Conservation (phyloP, 2,888 invertebrate genomes). For the Nephrotoma flavescens region DNA sequence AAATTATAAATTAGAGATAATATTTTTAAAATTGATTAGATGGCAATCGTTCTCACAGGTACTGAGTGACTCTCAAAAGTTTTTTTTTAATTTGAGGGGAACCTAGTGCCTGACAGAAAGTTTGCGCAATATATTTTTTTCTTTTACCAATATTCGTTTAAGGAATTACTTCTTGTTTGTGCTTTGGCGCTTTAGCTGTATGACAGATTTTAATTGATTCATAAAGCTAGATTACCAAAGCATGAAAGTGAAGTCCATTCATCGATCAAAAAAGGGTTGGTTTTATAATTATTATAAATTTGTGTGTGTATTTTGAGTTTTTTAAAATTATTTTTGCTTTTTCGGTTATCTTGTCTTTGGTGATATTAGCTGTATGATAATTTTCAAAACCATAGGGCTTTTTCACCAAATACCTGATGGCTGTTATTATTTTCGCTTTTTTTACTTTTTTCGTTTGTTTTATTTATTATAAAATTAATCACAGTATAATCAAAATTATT, state of each 20-base stretch:
- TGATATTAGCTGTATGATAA: conserved; percentile 59
- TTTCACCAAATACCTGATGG: conserved; percentile 52
- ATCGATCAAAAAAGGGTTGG: neutral
- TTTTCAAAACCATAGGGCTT: conserved; percentile 49
- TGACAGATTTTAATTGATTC: conserved; percentile 53
- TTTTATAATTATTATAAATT: neutral
- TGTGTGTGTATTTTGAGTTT: conserved; percentile 10
- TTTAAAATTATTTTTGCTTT: conserved; percentile 13
- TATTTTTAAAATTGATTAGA: neutral
- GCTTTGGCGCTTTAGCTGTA: conserved; percentile 86
- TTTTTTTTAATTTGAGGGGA: conserved; percentile 28
- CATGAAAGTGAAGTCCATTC: conserved; percentile 35
- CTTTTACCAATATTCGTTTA: conserved; percentile 2
- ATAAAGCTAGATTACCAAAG: conserved; percentile 95
- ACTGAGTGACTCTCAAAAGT: conserved; percentile 74
- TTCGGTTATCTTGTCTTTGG: conserved; percentile 48
- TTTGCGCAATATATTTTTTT: conserved; percentile 8
- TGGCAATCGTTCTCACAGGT: conserved; percentile 40
- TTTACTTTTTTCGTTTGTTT: conserved; percentile 10
- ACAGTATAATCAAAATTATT: neutral
- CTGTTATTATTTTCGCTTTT: conserved; percentile 22
- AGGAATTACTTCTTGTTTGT: conserved; percentile 33
- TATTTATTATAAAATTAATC: conserved; percentile 10
- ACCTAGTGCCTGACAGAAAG: conserved; percentile 30
- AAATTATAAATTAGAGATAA: neutral